A percentile compares a stretch with the other conserved stretches of the same genome.
These are phyloP conservation scores for Glandiceps talaboti DNA, from an alignment of 53 echinoderm and acorn worm species.

Conservation along the genomic window DNA sequence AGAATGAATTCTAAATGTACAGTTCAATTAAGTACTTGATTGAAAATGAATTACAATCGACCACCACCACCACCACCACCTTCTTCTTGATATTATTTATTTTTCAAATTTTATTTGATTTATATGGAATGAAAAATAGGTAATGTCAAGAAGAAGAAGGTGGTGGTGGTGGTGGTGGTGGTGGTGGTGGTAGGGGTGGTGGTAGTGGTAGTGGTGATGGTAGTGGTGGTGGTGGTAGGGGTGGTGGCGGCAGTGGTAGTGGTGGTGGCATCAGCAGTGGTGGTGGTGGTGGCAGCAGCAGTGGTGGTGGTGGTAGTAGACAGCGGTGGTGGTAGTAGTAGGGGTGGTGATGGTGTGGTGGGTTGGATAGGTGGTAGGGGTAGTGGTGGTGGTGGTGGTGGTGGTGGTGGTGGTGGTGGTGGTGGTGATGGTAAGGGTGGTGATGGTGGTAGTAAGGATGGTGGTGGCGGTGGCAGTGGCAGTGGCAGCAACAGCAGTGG, in stretches of 20 bases:
- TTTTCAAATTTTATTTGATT: background rate
- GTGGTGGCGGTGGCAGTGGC: background rate
- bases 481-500: background rate
- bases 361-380: too few species aligned
- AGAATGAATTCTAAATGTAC: too few species aligned
- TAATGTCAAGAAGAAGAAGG: background rate
- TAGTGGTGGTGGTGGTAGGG: background rate
- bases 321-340: too few species aligned
- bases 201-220: background rate
- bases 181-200: too few species aligned
- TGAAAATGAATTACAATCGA: too few species aligned
- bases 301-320: background rate
- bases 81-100: too few species aligned
- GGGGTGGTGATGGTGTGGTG: slow-evolving; percentile 8
- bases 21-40: too few species aligned
- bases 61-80: too few species aligned
- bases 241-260: too few species aligned
- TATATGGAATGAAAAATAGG: slow-evolving; percentile 4
- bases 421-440: slow-evolving; percentile 1
- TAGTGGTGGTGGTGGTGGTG: slow-evolving; percentile 3
- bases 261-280: too few species aligned
- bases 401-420: slow-evolving; percentile 1
- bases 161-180: background rate
- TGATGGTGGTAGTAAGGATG: too few species aligned
- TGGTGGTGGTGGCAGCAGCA: background rate